Evolutionary conservation across 2,888 invertebrate species (phyloP).

Genomic region (Brachypterus glaber): DNA sequence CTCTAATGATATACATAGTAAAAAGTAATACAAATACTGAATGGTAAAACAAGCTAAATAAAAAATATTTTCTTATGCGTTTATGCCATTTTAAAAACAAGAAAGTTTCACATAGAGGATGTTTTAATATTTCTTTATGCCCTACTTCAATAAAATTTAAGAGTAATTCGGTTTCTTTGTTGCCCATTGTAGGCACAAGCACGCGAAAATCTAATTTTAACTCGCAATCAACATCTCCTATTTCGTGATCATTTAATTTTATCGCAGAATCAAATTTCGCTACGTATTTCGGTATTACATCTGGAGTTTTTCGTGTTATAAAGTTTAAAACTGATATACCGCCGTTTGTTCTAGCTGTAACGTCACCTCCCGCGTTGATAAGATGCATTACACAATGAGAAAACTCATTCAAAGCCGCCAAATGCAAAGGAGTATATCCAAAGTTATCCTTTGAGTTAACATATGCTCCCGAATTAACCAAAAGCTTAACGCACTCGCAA

Average conservation of each 20-base stretch:
- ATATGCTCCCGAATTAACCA: constrained; percentile 57
- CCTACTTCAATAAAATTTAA: constrained; percentile 71
- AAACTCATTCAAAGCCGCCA: constrained; percentile 75
- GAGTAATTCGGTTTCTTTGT: constrained; percentile 64
- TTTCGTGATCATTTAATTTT: constrained; percentile 71
- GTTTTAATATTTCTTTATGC: constrained; percentile 67
- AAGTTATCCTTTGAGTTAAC: constrained; percentile 70
- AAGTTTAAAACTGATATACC: constrained; percentile 72
- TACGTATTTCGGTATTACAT: constrained; percentile 57
- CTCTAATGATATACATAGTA: constrained; percentile 61
- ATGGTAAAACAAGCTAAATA: constrained; percentile 69
- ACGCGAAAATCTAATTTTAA: constrained; percentile 58
- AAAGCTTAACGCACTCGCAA: constrained; percentile 58
- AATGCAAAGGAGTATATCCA: constrained; percentile 76
- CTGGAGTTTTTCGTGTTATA: constrained; percentile 75
- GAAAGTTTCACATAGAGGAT: constrained; percentile 78
- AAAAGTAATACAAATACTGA: constrained; percentile 65
- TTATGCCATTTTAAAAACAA: constrained; percentile 69
- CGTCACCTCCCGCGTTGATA: constrained; percentile 69
- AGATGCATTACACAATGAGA: constrained; percentile 65
- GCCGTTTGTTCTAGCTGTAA: constrained; percentile 71
- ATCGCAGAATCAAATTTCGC: constrained; percentile 64
- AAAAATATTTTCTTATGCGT: constrained; percentile 70
- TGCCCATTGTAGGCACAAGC: constrained; percentile 52
- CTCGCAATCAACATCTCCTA: constrained; percentile 80